These are phyloP conservation scores for Nomia melanderi DNA, from an alignment of 1,140 invertebrate species.

Conservation along the genomic window DNA sequence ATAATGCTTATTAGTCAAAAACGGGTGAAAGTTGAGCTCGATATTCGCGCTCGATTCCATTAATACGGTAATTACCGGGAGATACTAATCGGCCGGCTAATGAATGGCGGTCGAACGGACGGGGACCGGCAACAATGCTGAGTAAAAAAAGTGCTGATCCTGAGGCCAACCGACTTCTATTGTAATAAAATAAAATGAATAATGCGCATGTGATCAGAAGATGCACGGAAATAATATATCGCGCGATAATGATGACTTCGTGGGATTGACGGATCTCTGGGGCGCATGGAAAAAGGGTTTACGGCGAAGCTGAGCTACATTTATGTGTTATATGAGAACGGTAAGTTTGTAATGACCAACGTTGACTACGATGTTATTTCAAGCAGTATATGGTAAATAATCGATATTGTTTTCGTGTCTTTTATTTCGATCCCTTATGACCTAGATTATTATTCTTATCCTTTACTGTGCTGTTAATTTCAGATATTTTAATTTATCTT, in stretches of 20 bases:
- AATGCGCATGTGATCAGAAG: constrained; percentile 12
- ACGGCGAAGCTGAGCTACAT: background rate
- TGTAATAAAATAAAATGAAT: constrained; percentile 43
- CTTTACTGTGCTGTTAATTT: too few relatives aligned
- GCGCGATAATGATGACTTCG: constrained; percentile 18
- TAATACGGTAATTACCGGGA: constrained; percentile 38
- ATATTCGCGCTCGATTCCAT: constrained; percentile 29
- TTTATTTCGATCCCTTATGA: too few relatives aligned
- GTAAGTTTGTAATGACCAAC: too few relatives aligned
- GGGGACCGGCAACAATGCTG: constrained; percentile 2
- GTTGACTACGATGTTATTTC: too few relatives aligned
- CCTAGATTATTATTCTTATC: too few relatives aligned
- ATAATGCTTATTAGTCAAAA: constrained; percentile 25
- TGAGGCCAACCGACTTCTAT: background rate
- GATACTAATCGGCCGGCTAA: constrained; percentile 36
- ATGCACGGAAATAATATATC: constrained; percentile 14
- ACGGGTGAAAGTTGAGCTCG: constrained; percentile 31
- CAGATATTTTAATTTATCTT: too few relatives aligned
- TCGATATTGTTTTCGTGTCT: too few relatives aligned
- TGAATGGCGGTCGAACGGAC: constrained; percentile 1
- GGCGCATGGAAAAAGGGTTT: background rate
- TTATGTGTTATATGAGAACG: too few relatives aligned
- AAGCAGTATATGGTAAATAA: too few relatives aligned
- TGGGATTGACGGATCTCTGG: background rate
- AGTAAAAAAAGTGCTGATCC: constrained; percentile 17